Percentiles rank a stretch among this genome's conserved stretches.
Evolutionary conservation across 2,888 invertebrate species (phyloP).

Genomic region (Caenorhabditis becei): DNA sequence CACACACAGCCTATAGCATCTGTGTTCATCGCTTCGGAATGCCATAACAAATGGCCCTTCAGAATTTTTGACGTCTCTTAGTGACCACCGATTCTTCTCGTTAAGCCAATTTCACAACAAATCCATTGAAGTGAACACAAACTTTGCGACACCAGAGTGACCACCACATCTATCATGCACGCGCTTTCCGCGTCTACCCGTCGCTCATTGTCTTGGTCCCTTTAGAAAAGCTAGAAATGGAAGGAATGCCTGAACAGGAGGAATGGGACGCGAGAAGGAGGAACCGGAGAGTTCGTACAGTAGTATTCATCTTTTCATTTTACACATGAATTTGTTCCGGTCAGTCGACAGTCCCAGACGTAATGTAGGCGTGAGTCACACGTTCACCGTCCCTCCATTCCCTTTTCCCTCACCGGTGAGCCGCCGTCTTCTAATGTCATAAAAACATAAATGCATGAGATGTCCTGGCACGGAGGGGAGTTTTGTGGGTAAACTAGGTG

Average conservation of each 20-base stretch:
- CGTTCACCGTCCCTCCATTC: slow-evolving; percentile 10
- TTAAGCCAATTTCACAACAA: slow-evolving; percentile 25
- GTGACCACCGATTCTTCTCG: slow-evolving; percentile 4
- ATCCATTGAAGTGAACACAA: slow-evolving; percentile 32
- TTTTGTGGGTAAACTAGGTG: slow-evolving; percentile 8
- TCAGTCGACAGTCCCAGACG: slow-evolving; percentile 25
- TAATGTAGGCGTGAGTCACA: slow-evolving; percentile 32
- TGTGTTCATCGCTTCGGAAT: slow-evolving; percentile 2
- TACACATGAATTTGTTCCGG: slow-evolving; percentile 19
- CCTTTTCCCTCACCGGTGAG: slow-evolving; percentile 31
- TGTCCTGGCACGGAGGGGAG: slow-evolving; percentile 15
- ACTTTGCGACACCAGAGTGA: slow-evolving; percentile 24
- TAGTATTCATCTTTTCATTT: slow-evolving; percentile 21
- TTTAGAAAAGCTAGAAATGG: too few species aligned
- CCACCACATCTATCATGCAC: slow-evolving; percentile 42
- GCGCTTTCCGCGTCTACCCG: slow-evolving; percentile 37
- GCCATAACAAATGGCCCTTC: not conserved
- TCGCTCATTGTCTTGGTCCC: slow-evolving; percentile 14
- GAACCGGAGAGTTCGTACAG: slow-evolving; percentile 11
- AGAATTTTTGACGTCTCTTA: slow-evolving; percentile 1
- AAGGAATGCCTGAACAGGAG: not conserved
- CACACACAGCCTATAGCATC: not conserved
- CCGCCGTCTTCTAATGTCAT: slow-evolving; percentile 46
- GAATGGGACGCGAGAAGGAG: not conserved
- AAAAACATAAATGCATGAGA: slow-evolving; percentile 12